Evolutionary conservation across 2,888 invertebrate genomes (phyloP).

Genomic region (Eupithecia vulgata): DNA sequence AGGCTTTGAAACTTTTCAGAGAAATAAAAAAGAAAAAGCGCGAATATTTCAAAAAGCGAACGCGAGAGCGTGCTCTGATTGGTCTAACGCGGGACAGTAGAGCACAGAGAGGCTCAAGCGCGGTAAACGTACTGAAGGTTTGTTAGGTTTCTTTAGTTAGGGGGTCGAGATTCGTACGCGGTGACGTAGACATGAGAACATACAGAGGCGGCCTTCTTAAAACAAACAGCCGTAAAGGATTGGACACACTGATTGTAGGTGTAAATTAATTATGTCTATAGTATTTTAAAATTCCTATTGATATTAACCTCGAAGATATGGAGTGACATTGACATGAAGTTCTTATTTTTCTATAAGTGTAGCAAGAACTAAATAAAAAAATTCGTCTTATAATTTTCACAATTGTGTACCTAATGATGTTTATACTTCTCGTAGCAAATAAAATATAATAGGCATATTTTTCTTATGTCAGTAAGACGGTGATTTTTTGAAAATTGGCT

Average conservation of each 20-base stretch:
- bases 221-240: conserved; percentile 41
- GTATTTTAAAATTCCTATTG: neutral
- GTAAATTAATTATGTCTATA: neutral
- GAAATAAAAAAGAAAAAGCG: neutral
- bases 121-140: conserved; percentile 75
- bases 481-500: neutral
- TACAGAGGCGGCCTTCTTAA: conserved; percentile 62
- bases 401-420: no score
- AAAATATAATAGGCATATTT: neutral
- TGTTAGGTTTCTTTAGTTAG: conserved; percentile 70
- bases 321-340: conserved; percentile 3
- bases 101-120: conserved; percentile 74
- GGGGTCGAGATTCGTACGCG: conserved; percentile 78
- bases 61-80: conserved; percentile 50
- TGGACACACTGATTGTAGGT: conserved; percentile 10
- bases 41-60: conserved; percentile 37
- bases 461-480: neutral
- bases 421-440: neutral
- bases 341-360: neutral
- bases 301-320: neutral
- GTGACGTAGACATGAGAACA: conserved; percentile 68
- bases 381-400: neutral
- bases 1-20: conserved; percentile 7
- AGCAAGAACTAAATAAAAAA: neutral
- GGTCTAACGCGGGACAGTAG: conserved; percentile 58